Conservation (phyloP, 2,888 invertebrate species). For the Macrosiphum euphorbiae region DNA sequence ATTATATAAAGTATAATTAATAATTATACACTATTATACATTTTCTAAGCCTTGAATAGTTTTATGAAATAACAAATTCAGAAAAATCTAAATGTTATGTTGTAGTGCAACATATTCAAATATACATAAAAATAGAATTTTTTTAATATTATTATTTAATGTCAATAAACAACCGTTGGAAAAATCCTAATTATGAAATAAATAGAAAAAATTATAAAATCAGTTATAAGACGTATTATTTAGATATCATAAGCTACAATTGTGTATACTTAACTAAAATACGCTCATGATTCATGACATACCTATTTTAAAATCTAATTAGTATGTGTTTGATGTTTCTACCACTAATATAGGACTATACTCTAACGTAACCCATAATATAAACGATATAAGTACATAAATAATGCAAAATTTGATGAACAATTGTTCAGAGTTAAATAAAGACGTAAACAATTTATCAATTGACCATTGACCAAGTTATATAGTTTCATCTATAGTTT, state of each 20-base stretch:
- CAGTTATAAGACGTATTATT: not conserved
- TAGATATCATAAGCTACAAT: not conserved
- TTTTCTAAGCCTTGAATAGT: not conserved
- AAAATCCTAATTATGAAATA: not conserved
- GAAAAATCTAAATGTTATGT: too few relatives aligned
- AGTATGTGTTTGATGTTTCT: constrained; percentile 14
- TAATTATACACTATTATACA: not conserved
- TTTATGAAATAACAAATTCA: too few relatives aligned
- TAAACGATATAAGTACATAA: not conserved
- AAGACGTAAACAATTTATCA: not conserved
- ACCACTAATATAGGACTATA: not conserved
- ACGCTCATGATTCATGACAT: not conserved
- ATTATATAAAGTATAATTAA: not conserved
- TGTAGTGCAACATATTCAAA: not conserved
- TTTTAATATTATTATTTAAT: not conserved
- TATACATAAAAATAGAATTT: not conserved
- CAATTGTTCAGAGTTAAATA: constrained; percentile 13
- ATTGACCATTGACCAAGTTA: not conserved
- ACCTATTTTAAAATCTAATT: constrained; percentile 19
- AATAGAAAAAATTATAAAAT: not conserved
- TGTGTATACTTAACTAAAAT: not conserved
- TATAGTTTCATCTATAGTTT: constrained; percentile 10
- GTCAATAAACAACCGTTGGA: not conserved
- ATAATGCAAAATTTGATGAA: constrained; percentile 14
- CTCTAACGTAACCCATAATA: not conserved